Evolutionary conservation across 1,140 invertebrate species (phyloP), one percentile per base, ranked within the genome.

Genomic region (Brachionus calyciflorus): DNA sequence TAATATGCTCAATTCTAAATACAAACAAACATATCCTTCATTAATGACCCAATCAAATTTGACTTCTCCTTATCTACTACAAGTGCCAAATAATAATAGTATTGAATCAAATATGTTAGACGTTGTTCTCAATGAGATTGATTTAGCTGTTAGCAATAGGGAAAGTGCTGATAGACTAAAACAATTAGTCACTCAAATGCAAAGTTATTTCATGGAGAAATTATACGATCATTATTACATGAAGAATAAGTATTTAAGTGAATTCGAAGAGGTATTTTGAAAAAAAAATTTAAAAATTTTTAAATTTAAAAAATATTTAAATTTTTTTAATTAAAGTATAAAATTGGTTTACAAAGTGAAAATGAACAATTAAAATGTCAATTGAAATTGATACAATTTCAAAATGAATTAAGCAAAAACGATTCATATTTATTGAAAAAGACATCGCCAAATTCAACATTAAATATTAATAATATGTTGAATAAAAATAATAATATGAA

Each of bases 121-220:
- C 6, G 49, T 40, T 40, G 51, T 73, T 73, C 28, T 73, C 6
- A 73, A 51, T 24, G 69, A 73, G 19, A 73, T 73, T 37, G 30
- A 73, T 4, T 17, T 10, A 2, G 21, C 10, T 49, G 46, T 73
- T 2, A n/a, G 3, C 2, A 51, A 73, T 40, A 73, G 51, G 41
- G 69, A 49, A 9, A 73, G 46, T 73, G 30, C 46, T 2, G 69
- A 73, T 2, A 44, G 69, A n/a, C 14, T 73, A 4, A 30, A 41
- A 37, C 69, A 73, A 73, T 26, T 73, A 24, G 46, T 73, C 2
- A 73, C 51, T 73, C 69, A 55, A 73, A 49, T 73, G 46, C 69
- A 73, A 21, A 17, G 1, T 10, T 55, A 53, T 49, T 55, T 51
- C 26, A 2, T 19, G n/a, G 69, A 73, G 10, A 49, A 51, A 24